Evolutionary conservation across 2,888 invertebrate genomes (phyloP).

Genomic region (Uropetala carovei): DNA sequence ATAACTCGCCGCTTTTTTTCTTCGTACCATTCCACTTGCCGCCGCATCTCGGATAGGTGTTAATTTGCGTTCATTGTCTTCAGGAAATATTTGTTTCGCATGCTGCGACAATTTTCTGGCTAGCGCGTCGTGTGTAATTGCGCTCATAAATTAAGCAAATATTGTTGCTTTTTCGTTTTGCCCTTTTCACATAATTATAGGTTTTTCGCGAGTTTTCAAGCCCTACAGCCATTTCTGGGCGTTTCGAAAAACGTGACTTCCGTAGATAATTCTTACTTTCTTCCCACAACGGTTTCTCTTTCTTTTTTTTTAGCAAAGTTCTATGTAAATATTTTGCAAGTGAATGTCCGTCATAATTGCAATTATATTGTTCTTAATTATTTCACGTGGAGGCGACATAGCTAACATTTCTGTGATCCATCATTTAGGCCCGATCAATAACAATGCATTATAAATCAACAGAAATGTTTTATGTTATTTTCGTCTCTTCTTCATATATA

Average conservation of each 20-base stretch:
- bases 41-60: background rate
- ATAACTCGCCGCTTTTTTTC: background rate
- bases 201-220: background rate
- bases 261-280: background rate
- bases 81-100: background rate
- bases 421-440: too few species aligned
- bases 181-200: background rate
- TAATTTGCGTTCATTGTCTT: slow-evolving; percentile 13
- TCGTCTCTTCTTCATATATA: too few species aligned
- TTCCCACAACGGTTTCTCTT: background rate
- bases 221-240: background rate
- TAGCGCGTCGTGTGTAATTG: background rate
- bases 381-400: background rate
- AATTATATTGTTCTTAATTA: background rate
- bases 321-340: background rate
- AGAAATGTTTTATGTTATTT: too few species aligned
- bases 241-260: background rate
- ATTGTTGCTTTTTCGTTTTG: background rate
- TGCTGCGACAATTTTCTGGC: background rate
- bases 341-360: background rate
- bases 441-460: too few species aligned
- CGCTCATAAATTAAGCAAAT: background rate
- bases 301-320: background rate
- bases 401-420: background rate
- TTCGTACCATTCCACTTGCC: background rate